These are phyloP conservation scores for Gallinago media DNA, from an alignment of 2,113 vertebrate genomes.

Conservation along the genomic window DNA sequence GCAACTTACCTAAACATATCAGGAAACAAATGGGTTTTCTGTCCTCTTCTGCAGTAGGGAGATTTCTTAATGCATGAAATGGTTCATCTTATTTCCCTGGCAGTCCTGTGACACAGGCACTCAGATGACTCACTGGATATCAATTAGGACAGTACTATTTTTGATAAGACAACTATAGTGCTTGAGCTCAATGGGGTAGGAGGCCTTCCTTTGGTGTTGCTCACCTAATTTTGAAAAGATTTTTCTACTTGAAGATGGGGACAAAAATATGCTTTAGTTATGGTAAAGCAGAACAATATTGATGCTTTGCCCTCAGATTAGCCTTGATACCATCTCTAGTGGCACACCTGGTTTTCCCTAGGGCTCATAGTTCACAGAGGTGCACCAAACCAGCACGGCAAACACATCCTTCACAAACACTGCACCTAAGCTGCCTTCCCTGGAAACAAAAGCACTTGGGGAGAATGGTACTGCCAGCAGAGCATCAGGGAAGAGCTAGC, in stretches of 20 bases:
- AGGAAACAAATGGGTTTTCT: neutral
- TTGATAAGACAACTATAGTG: neutral
- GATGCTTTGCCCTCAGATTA: neutral
- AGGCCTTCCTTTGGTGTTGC: neutral
- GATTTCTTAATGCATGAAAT: neutral
- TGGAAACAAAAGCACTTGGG: neutral
- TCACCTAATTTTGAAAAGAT: neutral
- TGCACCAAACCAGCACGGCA: neutral
- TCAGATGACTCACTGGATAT: neutral
- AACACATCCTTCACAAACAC: neutral
- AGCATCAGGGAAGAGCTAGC: neutral
- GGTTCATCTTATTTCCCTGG: neutral
- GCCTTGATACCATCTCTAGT: neutral
- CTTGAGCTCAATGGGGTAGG: neutral
- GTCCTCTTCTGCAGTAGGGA: neutral
- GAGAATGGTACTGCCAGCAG: neutral
- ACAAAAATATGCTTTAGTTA: neutral
- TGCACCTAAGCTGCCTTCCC: neutral
- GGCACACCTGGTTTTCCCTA: neutral
- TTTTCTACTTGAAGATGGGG: neutral
- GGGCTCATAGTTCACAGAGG: accelerated
- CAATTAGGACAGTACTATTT: neutral
- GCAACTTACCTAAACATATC: neutral
- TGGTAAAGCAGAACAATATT: neutral
- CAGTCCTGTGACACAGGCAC: neutral